These are phyloP conservation scores for Pagetopsis macropterus DNA, from an alignment of 2,797 vertebrate species.

Conservation along the genomic window DNA sequence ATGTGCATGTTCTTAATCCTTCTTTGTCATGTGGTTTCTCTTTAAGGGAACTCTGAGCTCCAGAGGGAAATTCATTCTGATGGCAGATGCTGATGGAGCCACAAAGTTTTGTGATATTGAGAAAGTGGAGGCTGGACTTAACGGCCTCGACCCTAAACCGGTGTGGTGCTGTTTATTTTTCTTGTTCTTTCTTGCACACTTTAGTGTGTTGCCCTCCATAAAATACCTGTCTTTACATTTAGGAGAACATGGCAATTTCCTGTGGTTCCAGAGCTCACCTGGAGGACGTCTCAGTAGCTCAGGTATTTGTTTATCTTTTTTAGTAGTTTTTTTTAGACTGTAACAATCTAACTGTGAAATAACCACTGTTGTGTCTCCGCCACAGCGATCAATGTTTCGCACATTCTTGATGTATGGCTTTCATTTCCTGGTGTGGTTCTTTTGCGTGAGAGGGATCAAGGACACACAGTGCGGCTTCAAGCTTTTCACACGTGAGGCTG, in stretches of 20 bases:
- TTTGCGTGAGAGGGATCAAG: slow-evolving; percentile 92
- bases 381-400: slow-evolving; percentile 92
- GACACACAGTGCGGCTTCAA: slow-evolving; percentile 99
- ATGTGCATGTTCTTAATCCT: not conserved
- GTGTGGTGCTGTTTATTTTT: slow-evolving; percentile 68
- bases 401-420: slow-evolving; percentile 97
- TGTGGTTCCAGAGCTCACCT: slow-evolving; percentile 97
- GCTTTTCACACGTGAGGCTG: slow-evolving; percentile 93
- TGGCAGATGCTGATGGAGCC: slow-evolving; percentile 98
- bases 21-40: not conserved
- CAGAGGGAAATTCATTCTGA: slow-evolving; percentile 90
- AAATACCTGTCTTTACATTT: slow-evolving; percentile 38
- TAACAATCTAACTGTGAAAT: not conserved
- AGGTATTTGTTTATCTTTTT: slow-evolving; percentile 80
- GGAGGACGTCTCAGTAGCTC: slow-evolving; percentile 92
- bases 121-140: slow-evolving; percentile 91
- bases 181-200: not conserved
- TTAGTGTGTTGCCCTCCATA: not conserved
- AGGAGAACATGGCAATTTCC: slow-evolving; percentile 94
- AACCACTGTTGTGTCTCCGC: slow-evolving; percentile 25
- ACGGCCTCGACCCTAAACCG: slow-evolving; percentile 86
- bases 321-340: rapidly evolving
- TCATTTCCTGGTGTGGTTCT: slow-evolving; percentile 98
- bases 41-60: slow-evolving; percentile 90
- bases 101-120: slow-evolving; percentile 95